Base-by-base conservation (phyloP, 2,797 vertebrate species). In the Yasuhikotakia modesta region DNA sequence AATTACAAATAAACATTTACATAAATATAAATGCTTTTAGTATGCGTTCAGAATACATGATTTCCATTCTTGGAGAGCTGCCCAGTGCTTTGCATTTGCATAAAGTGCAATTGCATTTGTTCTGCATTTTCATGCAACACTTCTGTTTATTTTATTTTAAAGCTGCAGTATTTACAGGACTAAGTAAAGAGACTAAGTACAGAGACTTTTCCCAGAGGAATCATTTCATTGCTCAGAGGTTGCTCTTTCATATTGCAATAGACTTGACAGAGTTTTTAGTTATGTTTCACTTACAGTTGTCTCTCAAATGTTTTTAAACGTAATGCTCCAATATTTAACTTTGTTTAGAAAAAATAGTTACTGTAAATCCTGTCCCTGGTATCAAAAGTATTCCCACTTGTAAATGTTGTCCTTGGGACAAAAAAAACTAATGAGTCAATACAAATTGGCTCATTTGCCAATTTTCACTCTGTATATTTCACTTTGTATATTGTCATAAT, bases 11-110 rank as follows among this genome's bases (percentile, higher is more conserved):
- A 82, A 85, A 86, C 77, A 30, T 80, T 19, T n/a, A 78, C 48
- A 80, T 75, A 80, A 79, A 85, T 84, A 86, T 87, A 80, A 81
- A 39, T n/a, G n/a, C n/a, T n/a, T 80, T 82, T 79, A 83, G 85
- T 67, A 88, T 84, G 84, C 81, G 79, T 80, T 71, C 70, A 70
- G 53, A 73, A 16, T 21, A 84, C 81, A 87, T 83, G 43, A 73
- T 57, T 86, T 84, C 69, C 63, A 81, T 85, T 86, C 81, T 76
- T 57, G 84, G 84, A 86, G 64, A 43, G 80, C 81, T 85, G 82
- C 82, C 85, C 80, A 71, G 52, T 76, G 73, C 43, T 68, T 81
- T 60, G 24, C 50, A 39, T 74, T 68, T 79, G 61, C n/a, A n/a
- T 58, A 67, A 68, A 80, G 70, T 82, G 70, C 63, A 84, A 79